Evolutionary conservation across 30 jellyfish, hydroid and myxozoan genomes (phyloP), one percentile per base, ranked within the genome.

Genomic region (Turritopsis rubra): DNA sequence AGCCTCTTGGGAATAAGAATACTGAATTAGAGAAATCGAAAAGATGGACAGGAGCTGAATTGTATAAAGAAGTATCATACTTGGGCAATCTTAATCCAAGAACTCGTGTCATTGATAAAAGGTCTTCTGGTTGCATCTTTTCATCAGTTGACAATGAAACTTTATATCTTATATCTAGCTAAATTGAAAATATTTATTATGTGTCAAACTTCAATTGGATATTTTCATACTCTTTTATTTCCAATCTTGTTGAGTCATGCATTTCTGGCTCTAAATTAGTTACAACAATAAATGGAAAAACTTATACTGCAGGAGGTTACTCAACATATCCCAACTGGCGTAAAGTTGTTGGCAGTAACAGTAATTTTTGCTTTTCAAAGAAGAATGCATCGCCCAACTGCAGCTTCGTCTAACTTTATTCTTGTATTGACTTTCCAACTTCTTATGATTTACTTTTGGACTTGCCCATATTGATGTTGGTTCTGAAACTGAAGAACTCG

Each of bases 231-330:
- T 26, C 76, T 4, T 66, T 66, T 54, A n/a, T 18, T 54, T 54
- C 72, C 18, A 66, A 66, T 66, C 7, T 66, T 21, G 76, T 66
- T 4, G 16, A 66, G 76, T 66, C 29, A 26, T 66, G 76, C 17
- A 66, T 66, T 66, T 66, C 76, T 66, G 76, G 76, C 8, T 66
- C 76, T 7, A 66, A 66, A 66, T 21, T 66, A 66, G 76, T 66
- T 21, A 66, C 76, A 66, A 66, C 76, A 4, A 66, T 66, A 3
- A 66, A 1, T 66, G 16, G 17, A 21, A 3, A 3, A 26, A 7
- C 29, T 66, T 3, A 66, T 3, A 7, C 17, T 4, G 76, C 76
- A 3, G 76, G 17, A 21, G 17, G 76, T 66, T 66, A 66, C 17
- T 66, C 16, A 17, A 4, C 7, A 17, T 66, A 1, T 3, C 76